A percentile compares a stretch with the other conserved stretches of the same genome.
These are phyloP conservation scores for Drosophila stalkeri DNA, from an alignment of 2,888 invertebrate species.

Conservation along the genomic window DNA sequence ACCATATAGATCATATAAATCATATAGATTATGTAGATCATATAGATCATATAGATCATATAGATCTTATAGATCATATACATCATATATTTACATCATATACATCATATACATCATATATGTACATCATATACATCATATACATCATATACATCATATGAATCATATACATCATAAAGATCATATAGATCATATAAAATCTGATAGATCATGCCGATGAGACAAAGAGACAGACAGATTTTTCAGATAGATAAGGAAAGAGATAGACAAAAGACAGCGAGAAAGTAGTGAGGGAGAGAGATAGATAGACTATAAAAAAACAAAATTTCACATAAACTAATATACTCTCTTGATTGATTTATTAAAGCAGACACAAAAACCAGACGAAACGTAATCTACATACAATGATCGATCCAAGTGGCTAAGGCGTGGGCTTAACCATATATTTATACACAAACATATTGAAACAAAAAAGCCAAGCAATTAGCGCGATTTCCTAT, in stretches of 20 bases:
- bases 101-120: neutral
- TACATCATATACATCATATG: neutral
- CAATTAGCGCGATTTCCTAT: constrained; percentile 79
- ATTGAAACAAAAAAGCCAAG: constrained; percentile 46
- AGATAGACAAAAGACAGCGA: neutral
- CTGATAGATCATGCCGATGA: neutral
- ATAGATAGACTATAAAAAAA: rapidly evolving
- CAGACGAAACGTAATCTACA: constrained; percentile 51
- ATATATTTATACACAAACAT: constrained; percentile 31
- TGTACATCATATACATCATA: neutral
- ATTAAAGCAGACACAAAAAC: neutral
- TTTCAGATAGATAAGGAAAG: neutral
- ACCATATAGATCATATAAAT: neutral
- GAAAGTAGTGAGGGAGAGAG: neutral
- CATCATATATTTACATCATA: neutral
- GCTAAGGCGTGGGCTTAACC: constrained; percentile 57
- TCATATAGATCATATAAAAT: too few species aligned
- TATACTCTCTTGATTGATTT: neutral
- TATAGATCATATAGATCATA: neutral
- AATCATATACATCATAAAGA: neutral
- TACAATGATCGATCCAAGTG: constrained; percentile 53
- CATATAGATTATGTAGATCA: neutral
- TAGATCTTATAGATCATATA: neutral
- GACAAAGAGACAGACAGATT: neutral
- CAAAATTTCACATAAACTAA: neutral